phyloP scores from a whole-genome alignment of 2,888 invertebrate genomes.

The Leptinotarsa haldemani region DNA sequence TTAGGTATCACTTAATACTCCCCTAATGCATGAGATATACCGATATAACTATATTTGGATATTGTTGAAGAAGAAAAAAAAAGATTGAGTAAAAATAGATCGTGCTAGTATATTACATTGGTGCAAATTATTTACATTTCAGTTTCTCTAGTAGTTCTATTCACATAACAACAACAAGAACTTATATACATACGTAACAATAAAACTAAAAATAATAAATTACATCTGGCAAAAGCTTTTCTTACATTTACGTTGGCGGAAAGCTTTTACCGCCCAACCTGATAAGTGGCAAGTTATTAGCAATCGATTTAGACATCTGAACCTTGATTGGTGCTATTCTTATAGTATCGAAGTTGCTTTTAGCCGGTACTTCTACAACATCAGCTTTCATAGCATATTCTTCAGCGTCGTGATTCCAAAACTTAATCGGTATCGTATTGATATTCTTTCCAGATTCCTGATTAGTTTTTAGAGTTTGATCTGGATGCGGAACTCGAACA shows the following conservation, averaged over 20 bases:
- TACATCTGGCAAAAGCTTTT: slow-evolving; percentile 35
- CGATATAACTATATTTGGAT: background rate
- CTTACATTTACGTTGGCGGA: background rate
- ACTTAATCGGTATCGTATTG: slow-evolving; percentile 54
- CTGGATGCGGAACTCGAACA: slow-evolving; percentile 59
- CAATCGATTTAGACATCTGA: slow-evolving; percentile 54
- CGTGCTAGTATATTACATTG: slow-evolving; percentile 43
- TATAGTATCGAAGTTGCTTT: slow-evolving; percentile 56
- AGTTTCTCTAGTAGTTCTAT: slow-evolving; percentile 35
- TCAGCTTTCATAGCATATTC: slow-evolving; percentile 60
- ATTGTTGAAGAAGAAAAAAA: slow-evolving; percentile 42
- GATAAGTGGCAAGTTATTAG: slow-evolving; percentile 42
- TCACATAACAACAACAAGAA: slow-evolving; percentile 46
- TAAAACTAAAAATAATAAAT: slow-evolving; percentile 45
- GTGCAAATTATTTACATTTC: slow-evolving; percentile 41
- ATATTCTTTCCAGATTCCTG: slow-evolving; percentile 44
- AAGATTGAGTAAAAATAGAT: slow-evolving; percentile 26
- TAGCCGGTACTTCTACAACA: slow-evolving; percentile 62
- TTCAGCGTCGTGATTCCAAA: slow-evolving; percentile 55
- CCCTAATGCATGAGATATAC: too few relatives aligned
- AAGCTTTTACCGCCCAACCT: slow-evolving; percentile 31
- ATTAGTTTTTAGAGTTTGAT: slow-evolving; percentile 40
- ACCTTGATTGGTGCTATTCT: slow-evolving; percentile 63
- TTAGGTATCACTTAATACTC: too few relatives aligned
- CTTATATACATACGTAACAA: slow-evolving; percentile 52